Conservation (phyloP, 2,113 vertebrate genomes). For the Saimiri boliviensis region DNA sequence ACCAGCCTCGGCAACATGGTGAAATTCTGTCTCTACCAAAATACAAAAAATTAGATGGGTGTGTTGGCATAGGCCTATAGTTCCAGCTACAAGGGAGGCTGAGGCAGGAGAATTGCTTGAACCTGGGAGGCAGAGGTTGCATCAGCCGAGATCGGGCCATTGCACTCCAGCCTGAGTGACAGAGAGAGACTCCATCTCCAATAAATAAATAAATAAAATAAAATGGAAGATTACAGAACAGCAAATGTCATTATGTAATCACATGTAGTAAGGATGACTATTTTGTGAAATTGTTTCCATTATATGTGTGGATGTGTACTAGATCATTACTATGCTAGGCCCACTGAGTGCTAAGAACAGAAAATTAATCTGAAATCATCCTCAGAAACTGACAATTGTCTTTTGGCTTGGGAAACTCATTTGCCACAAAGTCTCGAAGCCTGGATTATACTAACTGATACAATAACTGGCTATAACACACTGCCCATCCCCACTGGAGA, state of each 20-base stretch:
- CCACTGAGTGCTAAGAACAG: background rate
- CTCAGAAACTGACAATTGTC: background rate
- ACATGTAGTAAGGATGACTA: background rate
- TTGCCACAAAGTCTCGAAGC: background rate
- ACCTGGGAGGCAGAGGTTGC: too few relatives aligned
- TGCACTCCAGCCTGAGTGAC: too few relatives aligned
- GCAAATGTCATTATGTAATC: background rate
- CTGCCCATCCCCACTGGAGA: accelerated
- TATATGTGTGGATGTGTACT: background rate
- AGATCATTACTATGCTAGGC: background rate
- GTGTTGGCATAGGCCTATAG: accelerated
- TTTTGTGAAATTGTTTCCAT: background rate
- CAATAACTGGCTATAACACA: too few relatives aligned
- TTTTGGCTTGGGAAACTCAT: background rate
- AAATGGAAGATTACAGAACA: background rate
- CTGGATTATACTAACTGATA: accelerated
- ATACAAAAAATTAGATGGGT: too few relatives aligned
- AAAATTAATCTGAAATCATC: background rate
- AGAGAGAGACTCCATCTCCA: too few relatives aligned
- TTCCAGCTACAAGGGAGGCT: too few relatives aligned
- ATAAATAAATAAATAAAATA: background rate
- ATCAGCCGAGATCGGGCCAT: too few relatives aligned
- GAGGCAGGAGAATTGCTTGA: too few relatives aligned
- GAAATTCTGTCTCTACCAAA: too few relatives aligned
- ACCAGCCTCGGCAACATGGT: too few relatives aligned